Percentiles rank a stretch among this genome's conserved stretches.
phyloP scores from a whole-genome alignment of 2,888 invertebrate species.

The Caradrina kadenii region DNA sequence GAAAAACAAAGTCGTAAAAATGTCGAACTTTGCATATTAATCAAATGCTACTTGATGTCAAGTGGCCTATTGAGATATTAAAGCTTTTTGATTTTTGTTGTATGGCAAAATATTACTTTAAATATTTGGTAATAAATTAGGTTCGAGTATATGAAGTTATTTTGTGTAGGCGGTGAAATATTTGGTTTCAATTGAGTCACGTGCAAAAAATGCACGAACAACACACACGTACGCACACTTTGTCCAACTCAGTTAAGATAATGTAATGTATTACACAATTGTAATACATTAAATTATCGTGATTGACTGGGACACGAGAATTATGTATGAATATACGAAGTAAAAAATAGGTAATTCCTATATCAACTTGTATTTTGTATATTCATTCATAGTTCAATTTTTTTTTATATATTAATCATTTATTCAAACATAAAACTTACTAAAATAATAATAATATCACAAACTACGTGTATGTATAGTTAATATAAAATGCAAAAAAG shows the following conservation, averaged over 20 bases:
- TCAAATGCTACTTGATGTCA: conserved; percentile 39
- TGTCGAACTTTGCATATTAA: conserved; percentile 23
- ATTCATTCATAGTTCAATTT: too few relatives aligned
- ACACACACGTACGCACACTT: too few relatives aligned
- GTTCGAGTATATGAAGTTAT: conserved; percentile 23
- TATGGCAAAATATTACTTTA: not conserved
- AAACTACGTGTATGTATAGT: too few relatives aligned
- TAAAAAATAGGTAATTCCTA: too few relatives aligned
- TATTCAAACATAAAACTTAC: too few relatives aligned
- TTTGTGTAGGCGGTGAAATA: conserved; percentile 25
- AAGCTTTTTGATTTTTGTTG: conserved; percentile 12
- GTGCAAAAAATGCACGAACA: not conserved
- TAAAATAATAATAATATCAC: too few relatives aligned
- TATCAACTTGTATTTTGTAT: too few relatives aligned
- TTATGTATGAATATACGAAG: too few relatives aligned
- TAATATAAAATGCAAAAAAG: too few relatives aligned
- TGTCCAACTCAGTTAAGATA: not conserved
- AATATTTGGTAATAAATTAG: conserved; percentile 22
- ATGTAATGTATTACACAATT: not conserved
- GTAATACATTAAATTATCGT: too few relatives aligned
- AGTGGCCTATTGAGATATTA: conserved; percentile 14
- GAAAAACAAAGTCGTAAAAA: conserved; percentile 50
- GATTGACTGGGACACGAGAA: too few relatives aligned
- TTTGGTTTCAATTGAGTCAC: not conserved
- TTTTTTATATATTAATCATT: too few relatives aligned